phyloP scores from a whole-genome alignment of 2,888 invertebrate genomes.

The Pterobdella sp. region DNA sequence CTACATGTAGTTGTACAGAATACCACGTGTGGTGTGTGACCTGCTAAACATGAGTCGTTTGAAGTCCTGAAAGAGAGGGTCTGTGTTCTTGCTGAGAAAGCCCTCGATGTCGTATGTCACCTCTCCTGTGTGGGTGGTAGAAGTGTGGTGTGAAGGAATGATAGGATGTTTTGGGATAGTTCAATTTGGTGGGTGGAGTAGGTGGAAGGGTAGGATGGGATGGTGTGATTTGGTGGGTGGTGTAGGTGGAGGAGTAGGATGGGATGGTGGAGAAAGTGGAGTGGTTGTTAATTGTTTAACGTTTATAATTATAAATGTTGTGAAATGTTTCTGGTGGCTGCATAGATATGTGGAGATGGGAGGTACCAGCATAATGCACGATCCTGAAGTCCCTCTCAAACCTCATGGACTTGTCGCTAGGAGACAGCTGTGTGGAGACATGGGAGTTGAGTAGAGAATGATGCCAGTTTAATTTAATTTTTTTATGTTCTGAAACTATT shows the following conservation, averaged over 20 bases:
- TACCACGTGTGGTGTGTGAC: constrained; percentile 41
- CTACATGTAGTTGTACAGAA: not conserved
- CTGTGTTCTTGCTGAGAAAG: constrained; percentile 94
- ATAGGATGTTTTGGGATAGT: no score
- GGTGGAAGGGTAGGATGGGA: no score
- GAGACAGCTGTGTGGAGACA: constrained; percentile 42
- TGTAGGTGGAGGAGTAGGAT: no score
- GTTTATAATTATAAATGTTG: no score
- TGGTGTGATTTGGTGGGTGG: no score
- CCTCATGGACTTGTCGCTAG: constrained; percentile 53
- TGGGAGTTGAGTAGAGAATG: not conserved
- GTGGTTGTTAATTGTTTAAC: no score
- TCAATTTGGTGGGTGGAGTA: no score
- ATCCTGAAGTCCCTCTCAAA: constrained; percentile 53
- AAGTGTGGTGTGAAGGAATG: no score
- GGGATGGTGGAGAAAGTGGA: no score
- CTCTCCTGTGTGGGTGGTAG: no score
- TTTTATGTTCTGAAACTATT: not conserved
- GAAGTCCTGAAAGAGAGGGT: constrained; percentile 91
- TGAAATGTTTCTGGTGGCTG: no score
- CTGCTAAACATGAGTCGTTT: constrained; percentile 77
- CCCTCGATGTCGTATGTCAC: constrained; percentile 80
- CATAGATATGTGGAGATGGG: no score
- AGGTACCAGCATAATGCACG: constrained; percentile 90
- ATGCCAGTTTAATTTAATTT: not conserved